phyloP scores from a whole-genome alignment of 2,113 vertebrate genomes.

The Prochilodus magdalenae region DNA sequence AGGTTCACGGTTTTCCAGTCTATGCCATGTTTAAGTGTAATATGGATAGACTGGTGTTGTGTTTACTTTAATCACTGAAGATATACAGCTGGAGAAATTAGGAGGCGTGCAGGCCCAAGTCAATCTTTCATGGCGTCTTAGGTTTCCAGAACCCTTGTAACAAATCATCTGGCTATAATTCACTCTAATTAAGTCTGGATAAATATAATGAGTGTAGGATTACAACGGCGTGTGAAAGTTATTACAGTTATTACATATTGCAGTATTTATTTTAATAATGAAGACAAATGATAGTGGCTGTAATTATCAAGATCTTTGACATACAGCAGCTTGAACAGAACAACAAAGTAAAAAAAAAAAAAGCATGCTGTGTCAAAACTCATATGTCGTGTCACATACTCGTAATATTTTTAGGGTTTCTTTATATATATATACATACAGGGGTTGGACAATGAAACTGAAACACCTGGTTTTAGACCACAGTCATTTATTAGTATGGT shows the following conservation, averaged over 20 bases:
- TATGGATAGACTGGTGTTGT: too few species aligned
- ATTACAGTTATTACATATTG: neutral
- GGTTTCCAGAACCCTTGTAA: constrained; percentile 18
- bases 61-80: neutral
- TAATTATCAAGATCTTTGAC: neutral
- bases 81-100: constrained; percentile 17
- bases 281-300: neutral
- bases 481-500: too few species aligned
- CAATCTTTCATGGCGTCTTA: neutral
- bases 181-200: constrained; percentile 4
- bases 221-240: neutral
- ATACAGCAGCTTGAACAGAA: neutral
- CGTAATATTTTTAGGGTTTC: too few species aligned
- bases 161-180: neutral
- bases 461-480: too few species aligned
- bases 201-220: neutral
- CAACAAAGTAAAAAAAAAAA: too few species aligned
- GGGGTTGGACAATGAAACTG: too few species aligned
- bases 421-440: too few species aligned
- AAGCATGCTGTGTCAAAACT: too few species aligned
- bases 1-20: too few species aligned
- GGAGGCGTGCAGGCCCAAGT: neutral
- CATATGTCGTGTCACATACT: too few species aligned
- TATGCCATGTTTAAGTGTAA: too few species aligned
- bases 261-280: neutral